Conservation (phyloP, 2,113 vertebrate species). For the Podarcis raffonei region DNA sequence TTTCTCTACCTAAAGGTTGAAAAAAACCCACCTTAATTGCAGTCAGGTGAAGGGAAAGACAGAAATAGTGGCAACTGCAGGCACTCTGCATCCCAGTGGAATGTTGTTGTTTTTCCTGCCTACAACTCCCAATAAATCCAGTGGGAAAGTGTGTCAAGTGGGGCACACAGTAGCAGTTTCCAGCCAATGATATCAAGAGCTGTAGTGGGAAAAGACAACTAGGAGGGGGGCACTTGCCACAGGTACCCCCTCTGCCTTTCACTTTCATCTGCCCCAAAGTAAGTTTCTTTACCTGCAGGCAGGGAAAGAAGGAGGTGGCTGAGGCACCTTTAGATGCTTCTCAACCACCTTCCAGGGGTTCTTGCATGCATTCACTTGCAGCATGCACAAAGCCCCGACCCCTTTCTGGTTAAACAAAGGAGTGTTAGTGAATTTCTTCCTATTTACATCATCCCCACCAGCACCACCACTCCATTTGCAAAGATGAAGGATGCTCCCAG, state of each 20-base stretch:
- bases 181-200: not conserved
- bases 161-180: not conserved
- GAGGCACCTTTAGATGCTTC: not conserved
- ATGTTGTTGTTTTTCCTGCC: not conserved
- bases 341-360: not conserved
- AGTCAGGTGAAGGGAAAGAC: no score
- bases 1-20: no score
- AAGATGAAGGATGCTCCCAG: not conserved
- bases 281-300: no score
- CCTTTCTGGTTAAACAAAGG: not conserved
- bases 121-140: no score
- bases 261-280: no score
- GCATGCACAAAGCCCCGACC: not conserved
- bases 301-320: not conserved
- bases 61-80: no score
- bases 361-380: not conserved
- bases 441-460: not conserved
- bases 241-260: not conserved
- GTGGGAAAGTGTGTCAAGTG: not conserved
- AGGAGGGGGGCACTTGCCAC: not conserved
- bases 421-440: not conserved
- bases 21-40: no score
- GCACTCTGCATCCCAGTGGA: no score
- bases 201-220: not conserved
- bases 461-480: not conserved